phyloP scores from a whole-genome alignment of 1,140 invertebrate species.

The Leptestheria dahalacensis region DNA sequence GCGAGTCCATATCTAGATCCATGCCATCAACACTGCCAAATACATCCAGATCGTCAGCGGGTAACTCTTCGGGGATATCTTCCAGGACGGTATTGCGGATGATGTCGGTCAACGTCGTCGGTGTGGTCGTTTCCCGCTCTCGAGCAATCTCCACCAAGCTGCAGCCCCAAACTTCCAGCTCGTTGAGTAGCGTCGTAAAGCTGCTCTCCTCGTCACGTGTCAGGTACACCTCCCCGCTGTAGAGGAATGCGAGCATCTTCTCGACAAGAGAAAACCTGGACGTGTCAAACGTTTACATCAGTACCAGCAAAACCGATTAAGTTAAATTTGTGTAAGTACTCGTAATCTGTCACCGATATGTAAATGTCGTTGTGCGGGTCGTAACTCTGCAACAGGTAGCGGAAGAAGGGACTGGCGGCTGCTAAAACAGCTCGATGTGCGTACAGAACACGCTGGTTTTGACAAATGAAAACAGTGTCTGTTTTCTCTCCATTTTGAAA shows the following conservation, averaged over 20 bases:
- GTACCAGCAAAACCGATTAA: background rate
- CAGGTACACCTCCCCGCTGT: background rate
- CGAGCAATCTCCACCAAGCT: background rate
- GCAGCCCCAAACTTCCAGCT: background rate
- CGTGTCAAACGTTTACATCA: background rate
- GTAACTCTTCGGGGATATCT: background rate
- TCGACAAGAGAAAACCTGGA: background rate
- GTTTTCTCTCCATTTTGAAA: background rate
- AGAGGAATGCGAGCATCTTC: background rate
- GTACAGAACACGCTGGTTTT: background rate
- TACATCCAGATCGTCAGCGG: background rate
- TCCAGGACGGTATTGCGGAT: background rate
- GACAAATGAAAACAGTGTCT: background rate
- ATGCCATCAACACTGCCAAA: background rate
- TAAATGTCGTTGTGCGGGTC: background rate
- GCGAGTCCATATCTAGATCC: background rate
- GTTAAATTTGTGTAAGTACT: background rate
- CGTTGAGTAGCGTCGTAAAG: background rate
- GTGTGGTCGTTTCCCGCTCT: background rate
- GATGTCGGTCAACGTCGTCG: background rate
- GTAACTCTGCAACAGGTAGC: background rate
- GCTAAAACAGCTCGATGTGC: slow-evolving; percentile 4
- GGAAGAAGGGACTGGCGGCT: slow-evolving; percentile 6
- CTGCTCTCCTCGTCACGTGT: background rate
- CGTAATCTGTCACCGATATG: background rate